Percentiles rank a stretch among this genome's conserved stretches.
Conservation (phyloP, 1,140 invertebrate genomes). For the Popillia japonica region DNA sequence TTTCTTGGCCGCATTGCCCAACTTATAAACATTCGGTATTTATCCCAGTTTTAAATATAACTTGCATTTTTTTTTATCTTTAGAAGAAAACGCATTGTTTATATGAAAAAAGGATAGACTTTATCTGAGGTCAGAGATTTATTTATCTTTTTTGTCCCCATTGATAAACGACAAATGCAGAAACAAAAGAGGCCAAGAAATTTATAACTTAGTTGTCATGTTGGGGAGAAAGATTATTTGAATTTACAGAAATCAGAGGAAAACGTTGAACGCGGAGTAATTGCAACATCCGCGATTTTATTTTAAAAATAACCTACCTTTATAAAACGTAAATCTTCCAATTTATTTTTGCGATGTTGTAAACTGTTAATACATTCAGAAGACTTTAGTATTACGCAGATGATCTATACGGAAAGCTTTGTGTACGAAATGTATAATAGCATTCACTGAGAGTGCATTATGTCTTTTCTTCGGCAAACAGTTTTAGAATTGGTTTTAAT, state of each 20-base stretch:
- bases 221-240: neutral
- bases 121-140: slow-evolving; percentile 2
- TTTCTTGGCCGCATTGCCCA: neutral
- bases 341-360: no score
- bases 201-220: neutral
- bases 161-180: neutral
- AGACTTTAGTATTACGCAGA: no score
- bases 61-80: neutral
- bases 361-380: no score
- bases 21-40: neutral
- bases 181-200: neutral
- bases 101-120: slow-evolving; percentile 12
- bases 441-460: no score
- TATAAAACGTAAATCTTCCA: no score
- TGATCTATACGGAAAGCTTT: no score
- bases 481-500: no score
- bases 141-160: neutral
- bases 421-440: no score
- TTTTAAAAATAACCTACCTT: no score
- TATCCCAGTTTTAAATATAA: neutral
- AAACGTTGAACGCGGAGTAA: neutral
- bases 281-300: neutral
- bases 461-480: no score
- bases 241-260: neutral
- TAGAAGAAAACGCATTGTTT: neutral